Evolutionary conservation across 2,113 vertebrate genomes (phyloP), one percentile per base, ranked within the genome.

Genomic region (Cheirogaleus medius): DNA sequence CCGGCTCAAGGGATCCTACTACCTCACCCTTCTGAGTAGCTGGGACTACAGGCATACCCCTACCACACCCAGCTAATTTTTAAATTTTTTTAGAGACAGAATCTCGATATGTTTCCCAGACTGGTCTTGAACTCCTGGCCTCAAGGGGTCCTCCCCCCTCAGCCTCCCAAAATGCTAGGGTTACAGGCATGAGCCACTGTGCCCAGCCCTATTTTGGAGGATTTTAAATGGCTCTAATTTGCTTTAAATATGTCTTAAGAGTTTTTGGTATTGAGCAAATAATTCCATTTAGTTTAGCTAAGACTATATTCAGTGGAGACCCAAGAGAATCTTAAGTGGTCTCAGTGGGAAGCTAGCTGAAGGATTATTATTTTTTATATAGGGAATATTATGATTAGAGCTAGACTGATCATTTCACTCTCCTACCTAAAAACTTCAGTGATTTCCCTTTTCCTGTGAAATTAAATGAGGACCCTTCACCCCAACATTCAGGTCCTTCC

Each of bases 231-330:
- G 8, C 17, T 86, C 23, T 83, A 87, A 32, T 90, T 88, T 86
- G n/a, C 49, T 93, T 83, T 47, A 80, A 95, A 77, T 90, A 56
- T 58, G 17, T 96, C 10, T 77, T 74, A 87, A 64, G 56, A 82
- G 34, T 81, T 84, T 83, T 93, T 56, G 47, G 37, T 94, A 37
- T 87, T 92, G 56, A 74, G n/a, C 37, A 96, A 78, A 81, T 80
- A 49, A 92, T 85, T 95, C 93, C 37, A 34, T 91, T 96, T 96
- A 81, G 25, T 91, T 88, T 88, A 71, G 49, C 44, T 42, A 88
- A 82, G 5, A 5, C 44, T 88, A 2, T 18, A 49, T 81, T 90
- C 27, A 92, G 88, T 58, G 74, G 80, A 23, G 54, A 78, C 68
- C 6, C 42, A 78, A 71, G 42, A 87, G 52, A 96, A 10, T 29